Evolutionary conservation across 2,797 vertebrate genomes (phyloP).

Genomic region (Sphenodon punctatus): DNA sequence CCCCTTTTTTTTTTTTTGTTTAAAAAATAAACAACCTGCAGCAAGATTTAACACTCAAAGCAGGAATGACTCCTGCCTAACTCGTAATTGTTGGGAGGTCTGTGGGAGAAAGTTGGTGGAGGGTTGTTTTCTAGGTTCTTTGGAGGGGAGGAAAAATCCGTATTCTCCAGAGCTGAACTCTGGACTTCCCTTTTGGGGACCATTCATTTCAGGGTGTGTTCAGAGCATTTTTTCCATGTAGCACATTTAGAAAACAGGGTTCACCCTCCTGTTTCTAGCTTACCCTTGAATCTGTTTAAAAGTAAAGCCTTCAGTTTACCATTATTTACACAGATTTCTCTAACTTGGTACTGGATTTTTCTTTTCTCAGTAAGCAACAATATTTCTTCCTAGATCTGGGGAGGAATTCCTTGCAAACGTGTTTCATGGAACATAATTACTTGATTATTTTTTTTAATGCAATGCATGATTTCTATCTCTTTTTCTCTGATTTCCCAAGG

Average conservation of each 20-base stretch:
- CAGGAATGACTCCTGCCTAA: too few species aligned
- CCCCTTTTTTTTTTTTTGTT: too few species aligned
- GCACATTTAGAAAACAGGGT: too few species aligned
- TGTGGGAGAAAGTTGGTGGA: background rate
- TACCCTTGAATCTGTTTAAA: too few species aligned
- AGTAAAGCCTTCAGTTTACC: constrained; percentile 24
- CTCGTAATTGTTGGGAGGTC: too few species aligned
- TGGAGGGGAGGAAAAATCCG: background rate
- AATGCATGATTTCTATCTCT: background rate
- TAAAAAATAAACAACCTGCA: too few species aligned
- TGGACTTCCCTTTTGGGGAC: background rate
- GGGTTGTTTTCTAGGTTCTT: background rate
- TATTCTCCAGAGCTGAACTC: background rate
- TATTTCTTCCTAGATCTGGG: constrained; percentile 30
- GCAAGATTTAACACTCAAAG: too few species aligned
- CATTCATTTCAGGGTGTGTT: background rate
- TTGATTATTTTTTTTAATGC: background rate
- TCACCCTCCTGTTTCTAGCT: background rate
- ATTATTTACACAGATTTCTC: constrained; percentile 39
- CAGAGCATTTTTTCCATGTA: background rate
- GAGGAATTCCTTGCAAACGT: background rate
- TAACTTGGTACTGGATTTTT: background rate
- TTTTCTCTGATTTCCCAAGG: background rate
- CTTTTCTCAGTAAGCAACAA: background rate
- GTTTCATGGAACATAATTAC: background rate